These are phyloP conservation scores for Pseudomyrmex gracilis DNA, from an alignment of 1,140 invertebrate species.

Conservation along the genomic window DNA sequence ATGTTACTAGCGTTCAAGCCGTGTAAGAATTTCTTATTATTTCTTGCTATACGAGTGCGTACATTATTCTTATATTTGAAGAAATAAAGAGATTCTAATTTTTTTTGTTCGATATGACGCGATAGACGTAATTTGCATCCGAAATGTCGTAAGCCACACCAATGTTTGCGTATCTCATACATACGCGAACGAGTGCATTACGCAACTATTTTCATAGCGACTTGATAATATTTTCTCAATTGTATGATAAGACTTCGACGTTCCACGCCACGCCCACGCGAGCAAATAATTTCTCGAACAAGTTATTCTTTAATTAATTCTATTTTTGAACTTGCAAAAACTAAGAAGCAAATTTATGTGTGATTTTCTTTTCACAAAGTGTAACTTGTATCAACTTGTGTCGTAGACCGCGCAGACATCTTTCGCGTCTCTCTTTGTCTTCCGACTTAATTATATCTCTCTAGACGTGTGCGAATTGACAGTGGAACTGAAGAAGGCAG, in stretches of 20 bases:
- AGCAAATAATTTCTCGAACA: not conserved
- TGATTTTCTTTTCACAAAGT: no score
- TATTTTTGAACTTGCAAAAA: not conserved
- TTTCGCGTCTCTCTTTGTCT: not conserved
- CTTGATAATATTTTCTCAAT: slow-evolving; percentile 70
- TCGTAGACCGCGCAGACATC: not conserved
- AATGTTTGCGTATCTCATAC: slow-evolving; percentile 60
- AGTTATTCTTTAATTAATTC: not conserved
- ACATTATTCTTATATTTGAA: slow-evolving; percentile 11
- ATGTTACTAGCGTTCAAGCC: not conserved
- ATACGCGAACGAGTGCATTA: slow-evolving; percentile 41
- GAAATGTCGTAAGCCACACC: slow-evolving; percentile 59
- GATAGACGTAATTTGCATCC: slow-evolving; percentile 40
- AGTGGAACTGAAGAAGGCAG: not conserved
- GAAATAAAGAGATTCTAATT: slow-evolving; percentile 48
- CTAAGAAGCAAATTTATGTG: no score
- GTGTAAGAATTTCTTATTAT: slow-evolving; percentile 40
- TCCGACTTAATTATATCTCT: slow-evolving; percentile 61
- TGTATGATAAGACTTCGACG: slow-evolving; percentile 60
- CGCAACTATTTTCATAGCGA: slow-evolving; percentile 65
- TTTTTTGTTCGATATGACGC: slow-evolving; percentile 28
- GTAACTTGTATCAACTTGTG: not conserved
- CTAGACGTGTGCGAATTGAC: not conserved
- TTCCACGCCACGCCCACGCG: slow-evolving; percentile 47
- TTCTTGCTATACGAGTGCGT: slow-evolving; percentile 6